Percentiles rank a stretch among this genome's conserved stretches.
Evolutionary conservation across 2,888 invertebrate genomes (phyloP).

Genomic region (Diaphora mendica): DNA sequence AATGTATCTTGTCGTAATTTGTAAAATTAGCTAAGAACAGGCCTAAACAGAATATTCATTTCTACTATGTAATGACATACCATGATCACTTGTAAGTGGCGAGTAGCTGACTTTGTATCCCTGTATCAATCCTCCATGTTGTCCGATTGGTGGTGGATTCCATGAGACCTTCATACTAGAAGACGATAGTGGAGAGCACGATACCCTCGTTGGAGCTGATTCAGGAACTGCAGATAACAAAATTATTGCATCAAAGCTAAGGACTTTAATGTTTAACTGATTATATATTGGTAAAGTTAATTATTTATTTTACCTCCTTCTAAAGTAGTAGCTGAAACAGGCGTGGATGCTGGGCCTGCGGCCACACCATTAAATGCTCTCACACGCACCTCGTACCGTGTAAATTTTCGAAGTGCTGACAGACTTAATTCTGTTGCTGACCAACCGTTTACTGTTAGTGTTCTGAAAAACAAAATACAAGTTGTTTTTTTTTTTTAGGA

Average conservation of each 20-base stretch:
- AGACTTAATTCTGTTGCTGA: slow-evolving; percentile 88
- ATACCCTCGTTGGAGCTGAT: slow-evolving; percentile 88
- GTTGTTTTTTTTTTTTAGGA: too few species aligned
- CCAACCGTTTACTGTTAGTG: slow-evolving; percentile 90
- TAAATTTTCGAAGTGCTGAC: slow-evolving; percentile 90
- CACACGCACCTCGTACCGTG: slow-evolving; percentile 92
- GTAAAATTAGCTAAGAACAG: not conserved
- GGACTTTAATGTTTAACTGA: not conserved
- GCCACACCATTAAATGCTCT: slow-evolving; percentile 93
- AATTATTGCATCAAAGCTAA: not conserved
- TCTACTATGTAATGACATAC: slow-evolving; percentile 50
- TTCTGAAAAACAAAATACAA: slow-evolving; percentile 74
- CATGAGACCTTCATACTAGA: slow-evolving; percentile 91
- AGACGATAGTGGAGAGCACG: slow-evolving; percentile 89
- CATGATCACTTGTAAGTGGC: slow-evolving; percentile 78
- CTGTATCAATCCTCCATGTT: slow-evolving; percentile 89
- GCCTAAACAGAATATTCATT: not conserved
- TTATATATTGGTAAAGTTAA: not conserved
- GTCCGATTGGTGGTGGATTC: slow-evolving; percentile 88
- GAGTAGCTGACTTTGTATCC: slow-evolving; percentile 92
- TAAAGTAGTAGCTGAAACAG: slow-evolving; percentile 89
- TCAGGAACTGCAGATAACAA: slow-evolving; percentile 86
- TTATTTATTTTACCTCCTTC: slow-evolving; percentile 87
- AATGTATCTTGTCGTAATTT: not conserved
- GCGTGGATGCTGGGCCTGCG: slow-evolving; percentile 90